Evolutionary conservation across 1,140 invertebrate genomes (phyloP).

Genomic region (Mesaphorura yosii): DNA sequence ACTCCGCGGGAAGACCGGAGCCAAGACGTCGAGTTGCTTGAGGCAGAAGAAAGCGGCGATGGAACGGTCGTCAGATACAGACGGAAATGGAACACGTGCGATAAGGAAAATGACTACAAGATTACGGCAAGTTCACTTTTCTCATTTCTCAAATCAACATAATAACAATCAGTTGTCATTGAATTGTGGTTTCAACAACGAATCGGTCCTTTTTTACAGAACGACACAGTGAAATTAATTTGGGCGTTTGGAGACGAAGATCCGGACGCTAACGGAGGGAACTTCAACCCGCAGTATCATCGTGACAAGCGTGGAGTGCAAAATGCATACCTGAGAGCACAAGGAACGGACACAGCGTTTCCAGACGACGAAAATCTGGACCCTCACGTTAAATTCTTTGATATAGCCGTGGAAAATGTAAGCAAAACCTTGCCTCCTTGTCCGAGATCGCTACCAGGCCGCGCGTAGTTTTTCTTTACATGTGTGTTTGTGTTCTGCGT

Average conservation of each 20-base stretch:
- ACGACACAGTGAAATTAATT: conserved; percentile 60
- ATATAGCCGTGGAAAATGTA: conserved; percentile 2
- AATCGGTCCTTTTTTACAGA: conserved; percentile 40
- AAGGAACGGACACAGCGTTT: neutral
- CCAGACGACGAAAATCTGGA: conserved; percentile 14
- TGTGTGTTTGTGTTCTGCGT: too few relatives aligned
- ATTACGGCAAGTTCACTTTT: neutral
- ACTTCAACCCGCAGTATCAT: conserved; percentile 39
- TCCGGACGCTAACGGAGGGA: conserved; percentile 39
- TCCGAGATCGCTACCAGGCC: too few relatives aligned
- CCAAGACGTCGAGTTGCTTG: neutral
- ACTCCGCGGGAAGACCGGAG: neutral
- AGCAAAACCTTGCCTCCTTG: neutral
- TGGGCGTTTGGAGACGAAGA: conserved; percentile 60
- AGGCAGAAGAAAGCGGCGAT: neutral
- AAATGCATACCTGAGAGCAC: conserved; percentile 45
- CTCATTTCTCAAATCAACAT: too few relatives aligned
- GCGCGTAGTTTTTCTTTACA: too few relatives aligned
- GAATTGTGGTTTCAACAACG: neutral
- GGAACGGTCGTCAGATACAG: neutral
- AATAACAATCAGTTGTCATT: neutral
- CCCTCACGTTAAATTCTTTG: conserved; percentile 4
- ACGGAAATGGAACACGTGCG: neutral
- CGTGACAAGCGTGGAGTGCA: conserved; percentile 50
- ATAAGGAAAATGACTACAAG: conserved; percentile 53